Percentiles rank a stretch among this genome's conserved stretches.
These are phyloP conservation scores for Drosophila sproati DNA, from an alignment of 1,140 invertebrate species.

Conservation along the genomic window DNA sequence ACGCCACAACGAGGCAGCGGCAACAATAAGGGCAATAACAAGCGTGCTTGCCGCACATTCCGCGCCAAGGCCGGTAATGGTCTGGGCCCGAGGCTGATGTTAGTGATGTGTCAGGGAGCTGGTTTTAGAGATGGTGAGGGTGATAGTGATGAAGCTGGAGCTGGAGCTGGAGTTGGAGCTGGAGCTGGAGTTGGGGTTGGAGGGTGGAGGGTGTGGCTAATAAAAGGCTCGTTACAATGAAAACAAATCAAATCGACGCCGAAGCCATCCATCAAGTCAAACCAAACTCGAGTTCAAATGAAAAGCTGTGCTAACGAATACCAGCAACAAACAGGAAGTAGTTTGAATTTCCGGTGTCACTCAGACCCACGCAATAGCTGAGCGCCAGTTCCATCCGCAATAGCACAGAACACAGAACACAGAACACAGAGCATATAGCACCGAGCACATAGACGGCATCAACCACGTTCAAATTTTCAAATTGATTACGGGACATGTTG, in stretches of 20 bases:
- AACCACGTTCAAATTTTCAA: slow-evolving; percentile 67
- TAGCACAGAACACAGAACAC: slow-evolving; percentile 9
- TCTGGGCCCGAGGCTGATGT: slow-evolving; percentile 4
- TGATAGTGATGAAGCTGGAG: not conserved
- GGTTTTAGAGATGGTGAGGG: not conserved
- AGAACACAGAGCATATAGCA: not conserved
- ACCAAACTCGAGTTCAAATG: slow-evolving; percentile 70
- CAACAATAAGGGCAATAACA: slow-evolving; percentile 77
- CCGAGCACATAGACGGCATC: not conserved
- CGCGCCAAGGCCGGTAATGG: slow-evolving; percentile 33
- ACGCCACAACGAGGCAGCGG: slow-evolving; percentile 69
- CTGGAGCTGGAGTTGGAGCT: not conserved
- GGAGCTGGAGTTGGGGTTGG: not conserved
- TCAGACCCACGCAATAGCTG: slow-evolving; percentile 21
- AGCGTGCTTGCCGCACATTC: slow-evolving; percentile 50
- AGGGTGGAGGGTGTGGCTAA: slow-evolving; percentile 58
- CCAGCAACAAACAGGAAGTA: slow-evolving; percentile 75
- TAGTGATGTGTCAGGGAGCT: slow-evolving; percentile 11
- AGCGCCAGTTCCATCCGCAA: slow-evolving; percentile 17
- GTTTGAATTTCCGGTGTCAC: slow-evolving; percentile 83
- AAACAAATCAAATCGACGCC: slow-evolving; percentile 79
- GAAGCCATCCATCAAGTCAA: slow-evolving; percentile 70
- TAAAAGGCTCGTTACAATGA: slow-evolving; percentile 82
- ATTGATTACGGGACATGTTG: slow-evolving; percentile 66
- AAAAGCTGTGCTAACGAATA: slow-evolving; percentile 68